A percentile compares a stretch with the other conserved stretches of the same genome.
These are phyloP conservation scores for Batillaria attramentaria DNA, from an alignment of 1,140 invertebrate species.

Conservation along the genomic window DNA sequence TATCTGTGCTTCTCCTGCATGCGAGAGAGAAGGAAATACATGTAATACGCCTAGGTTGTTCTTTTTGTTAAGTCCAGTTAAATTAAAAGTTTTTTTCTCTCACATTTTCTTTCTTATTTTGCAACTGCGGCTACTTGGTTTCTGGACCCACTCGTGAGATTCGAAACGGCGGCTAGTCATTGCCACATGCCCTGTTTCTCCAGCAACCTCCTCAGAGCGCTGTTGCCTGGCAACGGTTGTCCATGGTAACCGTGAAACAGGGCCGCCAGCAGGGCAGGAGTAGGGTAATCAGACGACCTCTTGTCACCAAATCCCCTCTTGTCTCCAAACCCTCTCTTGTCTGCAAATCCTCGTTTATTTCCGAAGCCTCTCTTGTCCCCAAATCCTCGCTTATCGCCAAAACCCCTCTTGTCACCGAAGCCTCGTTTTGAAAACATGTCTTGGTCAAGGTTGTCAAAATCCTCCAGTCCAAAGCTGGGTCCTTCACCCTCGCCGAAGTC, in stretches of 20 bases:
- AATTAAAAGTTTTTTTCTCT: too few species aligned
- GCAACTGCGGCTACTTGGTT: too few species aligned
- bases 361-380: constrained; percentile 45
- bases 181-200: constrained; percentile 35
- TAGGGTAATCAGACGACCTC: constrained; percentile 18
- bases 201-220: constrained; percentile 32
- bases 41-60: too few species aligned
- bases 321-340: constrained; percentile 49
- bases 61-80: too few species aligned
- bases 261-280: background rate
- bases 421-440: constrained; percentile 31
- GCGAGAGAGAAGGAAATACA: too few species aligned
- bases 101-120: too few species aligned
- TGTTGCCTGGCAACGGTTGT: constrained; percentile 26
- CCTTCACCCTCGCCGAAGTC: constrained; percentile 22
- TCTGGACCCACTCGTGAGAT: too few species aligned
- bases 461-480: constrained; percentile 8
- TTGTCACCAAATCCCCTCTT: constrained; percentile 37
- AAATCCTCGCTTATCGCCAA: constrained; percentile 44
- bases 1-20: too few species aligned
- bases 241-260: constrained; percentile 24
- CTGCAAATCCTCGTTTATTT: constrained; percentile 45
- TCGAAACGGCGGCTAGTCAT: constrained; percentile 21
- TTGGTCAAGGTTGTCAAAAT: constrained; percentile 11
- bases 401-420: constrained; percentile 46